These are phyloP conservation scores for Oryzias melastigma DNA, from an alignment of 2,113 vertebrate species.

Conservation along the genomic window DNA sequence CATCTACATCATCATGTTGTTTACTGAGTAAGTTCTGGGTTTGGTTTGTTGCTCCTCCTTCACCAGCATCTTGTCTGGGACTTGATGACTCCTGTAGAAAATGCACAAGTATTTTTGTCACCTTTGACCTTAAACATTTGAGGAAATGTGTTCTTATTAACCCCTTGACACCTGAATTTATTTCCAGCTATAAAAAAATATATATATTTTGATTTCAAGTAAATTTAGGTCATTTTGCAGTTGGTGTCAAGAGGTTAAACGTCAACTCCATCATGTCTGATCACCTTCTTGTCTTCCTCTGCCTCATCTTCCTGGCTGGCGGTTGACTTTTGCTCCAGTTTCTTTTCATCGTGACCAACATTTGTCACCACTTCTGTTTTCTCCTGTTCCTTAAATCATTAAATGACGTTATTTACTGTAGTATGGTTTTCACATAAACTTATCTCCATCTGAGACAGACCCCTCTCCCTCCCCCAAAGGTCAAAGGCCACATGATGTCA, in stretches of 20 bases:
- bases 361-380: slow-evolving; percentile 9
- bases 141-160: too few species aligned
- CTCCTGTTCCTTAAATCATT: slow-evolving; percentile 28
- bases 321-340: background rate
- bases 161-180: too few species aligned
- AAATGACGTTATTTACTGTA: background rate
- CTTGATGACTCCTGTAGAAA: background rate
- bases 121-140: too few species aligned
- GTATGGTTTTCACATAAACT: too few species aligned
- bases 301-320: background rate
- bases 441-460: too few species aligned
- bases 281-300: slow-evolving; percentile 35
- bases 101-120: too few species aligned
- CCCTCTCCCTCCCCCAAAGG: background rate
- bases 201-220: too few species aligned
- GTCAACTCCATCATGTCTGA: background rate
- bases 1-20: slow-evolving; percentile 5
- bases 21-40: slow-evolving; percentile 9
- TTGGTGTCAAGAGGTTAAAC: too few species aligned
- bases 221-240: too few species aligned
- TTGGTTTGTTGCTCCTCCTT: slow-evolving; percentile 21
- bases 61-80: slow-evolving; percentile 7
- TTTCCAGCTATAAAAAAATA: too few species aligned
- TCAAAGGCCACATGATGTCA: background rate
- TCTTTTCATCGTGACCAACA: slow-evolving; percentile 2